Conservation (phyloP, 2,888 invertebrate genomes). For the Chymomyza amoena region DNA sequence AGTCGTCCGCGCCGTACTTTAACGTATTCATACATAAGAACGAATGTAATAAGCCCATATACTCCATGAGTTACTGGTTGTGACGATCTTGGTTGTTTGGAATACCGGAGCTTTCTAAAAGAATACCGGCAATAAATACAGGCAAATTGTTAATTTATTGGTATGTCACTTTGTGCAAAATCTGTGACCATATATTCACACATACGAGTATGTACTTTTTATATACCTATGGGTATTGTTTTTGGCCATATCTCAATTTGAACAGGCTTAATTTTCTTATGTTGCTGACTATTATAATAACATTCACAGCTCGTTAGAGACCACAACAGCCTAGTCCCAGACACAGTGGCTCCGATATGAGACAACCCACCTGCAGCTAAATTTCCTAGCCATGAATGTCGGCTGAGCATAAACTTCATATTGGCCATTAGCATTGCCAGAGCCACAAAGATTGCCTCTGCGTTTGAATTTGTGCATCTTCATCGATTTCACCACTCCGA, state of each 20-base stretch:
- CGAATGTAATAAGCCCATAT: no score
- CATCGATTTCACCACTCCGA: slow-evolving; percentile 72
- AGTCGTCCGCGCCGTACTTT: no score
- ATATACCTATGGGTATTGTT: slow-evolving; percentile 16
- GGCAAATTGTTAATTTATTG: no score
- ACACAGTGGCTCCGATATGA: slow-evolving; percentile 32
- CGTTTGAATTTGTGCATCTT: slow-evolving; percentile 73
- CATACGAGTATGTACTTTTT: slow-evolving; percentile 1
- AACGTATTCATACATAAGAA: no score
- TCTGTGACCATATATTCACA: neutral
- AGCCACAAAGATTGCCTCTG: slow-evolving; percentile 39
- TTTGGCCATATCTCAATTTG: slow-evolving; percentile 65
- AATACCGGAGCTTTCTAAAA: no score
- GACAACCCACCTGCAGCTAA: slow-evolving; percentile 70
- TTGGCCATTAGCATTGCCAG: slow-evolving; percentile 63
- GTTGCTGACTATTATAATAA: slow-evolving; percentile 70
- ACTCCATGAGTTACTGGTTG: no score
- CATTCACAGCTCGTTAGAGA: slow-evolving; percentile 69
- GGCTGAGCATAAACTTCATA: slow-evolving; percentile 57
- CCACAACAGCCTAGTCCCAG: slow-evolving; percentile 30
- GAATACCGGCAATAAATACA: no score
- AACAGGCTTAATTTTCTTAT: slow-evolving; percentile 70
- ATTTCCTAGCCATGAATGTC: slow-evolving; percentile 40
- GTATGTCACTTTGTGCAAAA: neutral
- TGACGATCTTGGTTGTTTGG: no score